Evolutionary conservation across 2,888 invertebrate species (phyloP).

Genomic region (Drosophila lacicola): DNA sequence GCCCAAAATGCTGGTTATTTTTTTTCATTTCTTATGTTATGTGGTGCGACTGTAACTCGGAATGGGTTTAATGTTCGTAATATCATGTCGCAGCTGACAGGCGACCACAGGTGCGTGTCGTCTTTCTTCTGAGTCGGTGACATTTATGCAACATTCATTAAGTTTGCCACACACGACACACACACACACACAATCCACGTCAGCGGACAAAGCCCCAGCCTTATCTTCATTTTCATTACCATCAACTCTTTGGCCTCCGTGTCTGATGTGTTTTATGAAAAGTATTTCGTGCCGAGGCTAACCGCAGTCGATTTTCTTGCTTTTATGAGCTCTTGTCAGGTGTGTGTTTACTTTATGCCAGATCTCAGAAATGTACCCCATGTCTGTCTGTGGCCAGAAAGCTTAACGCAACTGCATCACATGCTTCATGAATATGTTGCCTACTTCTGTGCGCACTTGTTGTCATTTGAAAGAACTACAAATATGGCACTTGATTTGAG

Average conservation of each 20-base stretch:
- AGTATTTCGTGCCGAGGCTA: conserved; percentile 20
- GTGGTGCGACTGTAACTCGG: background rate
- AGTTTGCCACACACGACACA: conserved; percentile 46
- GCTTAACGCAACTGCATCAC: background rate
- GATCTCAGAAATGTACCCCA: background rate
- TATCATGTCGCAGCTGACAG: conserved; percentile 20
- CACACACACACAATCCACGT: background rate
- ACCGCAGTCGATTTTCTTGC: conserved; percentile 7
- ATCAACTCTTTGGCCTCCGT: conserved; percentile 1
- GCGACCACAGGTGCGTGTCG: conserved; percentile 52
- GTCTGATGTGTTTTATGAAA: conserved; percentile 2
- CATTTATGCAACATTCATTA: conserved; percentile 71
- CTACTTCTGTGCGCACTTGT: conserved; percentile 41
- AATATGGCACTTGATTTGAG: conserved; percentile 2
- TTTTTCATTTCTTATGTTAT: conserved; percentile 32
- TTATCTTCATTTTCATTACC: conserved; percentile 11
- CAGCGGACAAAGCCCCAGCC: conserved; percentile 4
- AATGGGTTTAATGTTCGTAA: conserved; percentile 19
- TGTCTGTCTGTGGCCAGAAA: background rate
- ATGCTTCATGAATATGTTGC: conserved; percentile 19
- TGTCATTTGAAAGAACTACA: conserved; percentile 13
- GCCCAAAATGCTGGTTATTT: conserved; percentile 38
- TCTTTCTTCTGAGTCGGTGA: conserved; percentile 43
- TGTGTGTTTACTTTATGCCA: conserved; percentile 16
- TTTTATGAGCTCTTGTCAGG: background rate